phyloP scores from a whole-genome alignment of 1,140 invertebrate species.

The Cephus cinctus region DNA sequence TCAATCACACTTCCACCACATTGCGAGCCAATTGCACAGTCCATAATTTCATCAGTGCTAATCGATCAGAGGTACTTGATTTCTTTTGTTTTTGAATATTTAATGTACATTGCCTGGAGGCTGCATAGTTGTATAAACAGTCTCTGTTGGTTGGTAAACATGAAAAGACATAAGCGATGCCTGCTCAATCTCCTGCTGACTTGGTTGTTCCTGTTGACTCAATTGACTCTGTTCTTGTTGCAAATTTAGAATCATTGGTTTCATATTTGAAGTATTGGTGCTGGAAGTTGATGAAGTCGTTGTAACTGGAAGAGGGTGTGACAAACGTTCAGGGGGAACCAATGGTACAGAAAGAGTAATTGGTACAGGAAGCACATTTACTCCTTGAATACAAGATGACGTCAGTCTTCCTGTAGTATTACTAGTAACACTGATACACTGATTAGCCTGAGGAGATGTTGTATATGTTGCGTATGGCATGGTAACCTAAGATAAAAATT shows the following conservation, averaged over 20 bases:
- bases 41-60: no score
- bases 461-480: conserved; percentile 44
- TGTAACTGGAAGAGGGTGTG: conserved; percentile 22
- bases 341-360: conserved; percentile 41
- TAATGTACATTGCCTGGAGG: conserved; percentile 10
- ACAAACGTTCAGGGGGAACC: conserved; percentile 28
- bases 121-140: conserved; percentile 44
- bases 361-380: conserved; percentile 41
- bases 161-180: conserved; percentile 41
- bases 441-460: conserved; percentile 27
- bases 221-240: conserved; percentile 23
- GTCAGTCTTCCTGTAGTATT: conserved; percentile 24
- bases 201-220: neutral
- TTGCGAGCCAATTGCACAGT: no score
- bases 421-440: conserved; percentile 41
- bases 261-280: conserved; percentile 5
- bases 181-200: conserved; percentile 26
- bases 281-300: conserved; percentile 5
- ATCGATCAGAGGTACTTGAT: no score
- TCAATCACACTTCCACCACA: no score
- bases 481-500: conserved; percentile 31
- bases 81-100: no score
- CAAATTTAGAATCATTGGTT: neutral
- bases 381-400: conserved; percentile 30
- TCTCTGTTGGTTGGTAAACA: conserved; percentile 41